phyloP scores from a whole-genome alignment of 2,113 vertebrate species.

The Cairina moschata region DNA sequence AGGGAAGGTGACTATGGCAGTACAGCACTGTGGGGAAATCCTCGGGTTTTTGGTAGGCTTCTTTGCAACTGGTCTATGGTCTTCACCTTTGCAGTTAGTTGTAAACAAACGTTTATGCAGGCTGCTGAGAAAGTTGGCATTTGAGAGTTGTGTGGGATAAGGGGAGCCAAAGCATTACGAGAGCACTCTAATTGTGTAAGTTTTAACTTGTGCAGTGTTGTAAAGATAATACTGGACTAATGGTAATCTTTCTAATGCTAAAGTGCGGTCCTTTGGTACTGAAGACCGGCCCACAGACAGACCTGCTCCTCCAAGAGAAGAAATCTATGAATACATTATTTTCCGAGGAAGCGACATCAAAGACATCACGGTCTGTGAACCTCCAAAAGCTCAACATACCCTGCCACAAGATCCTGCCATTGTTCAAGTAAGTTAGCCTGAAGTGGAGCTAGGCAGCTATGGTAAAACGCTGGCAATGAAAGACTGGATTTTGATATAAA shows the following conservation, averaged over 20 bases:
- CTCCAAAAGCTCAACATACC: constrained; percentile 87
- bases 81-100: constrained; percentile 48
- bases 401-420: constrained; percentile 95
- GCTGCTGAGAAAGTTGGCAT: constrained; percentile 13
- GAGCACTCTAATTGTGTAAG: neutral
- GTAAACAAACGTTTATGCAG: constrained; percentile 48
- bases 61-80: constrained; percentile 11
- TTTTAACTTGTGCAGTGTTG: neutral
- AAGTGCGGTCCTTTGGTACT: constrained; percentile 94
- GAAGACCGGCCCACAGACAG: constrained; percentile 93
- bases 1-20: neutral
- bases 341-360: constrained; percentile 97
- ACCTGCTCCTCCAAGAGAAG: constrained; percentile 90
- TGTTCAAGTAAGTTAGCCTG: constrained; percentile 83
- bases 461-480: neutral
- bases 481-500: neutral
- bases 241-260: neutral
- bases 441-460: neutral
- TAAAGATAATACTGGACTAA: neutral
- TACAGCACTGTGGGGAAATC: neutral
- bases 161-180: neutral
- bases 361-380: constrained; percentile 93
- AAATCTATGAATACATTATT: constrained; percentile 97
- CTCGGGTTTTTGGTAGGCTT: neutral
- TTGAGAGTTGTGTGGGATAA: neutral